Conservation (phyloP, 2,888 invertebrate species). For the Lasioglossum lativentre region DNA sequence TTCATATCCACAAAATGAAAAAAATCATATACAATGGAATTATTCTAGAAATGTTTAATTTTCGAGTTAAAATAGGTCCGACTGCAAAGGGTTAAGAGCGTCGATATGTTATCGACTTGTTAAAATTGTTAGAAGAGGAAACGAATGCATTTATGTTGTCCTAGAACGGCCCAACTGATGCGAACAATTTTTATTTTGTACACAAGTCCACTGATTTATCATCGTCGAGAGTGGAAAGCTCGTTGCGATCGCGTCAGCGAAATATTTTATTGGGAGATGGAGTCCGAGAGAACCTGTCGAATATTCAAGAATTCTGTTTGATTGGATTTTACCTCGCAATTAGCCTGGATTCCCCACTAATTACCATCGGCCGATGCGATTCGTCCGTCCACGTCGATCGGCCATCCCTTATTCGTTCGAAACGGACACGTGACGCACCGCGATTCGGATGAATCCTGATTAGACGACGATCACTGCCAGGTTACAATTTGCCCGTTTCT, state of each 20-base stretch:
- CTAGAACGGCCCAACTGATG: no score
- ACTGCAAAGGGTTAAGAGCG: no score
- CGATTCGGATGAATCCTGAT: background rate
- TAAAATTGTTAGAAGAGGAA: no score
- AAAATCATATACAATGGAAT: no score
- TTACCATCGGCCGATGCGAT: background rate
- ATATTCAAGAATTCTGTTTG: conserved; percentile 28
- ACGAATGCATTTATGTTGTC: no score
- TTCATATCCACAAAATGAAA: no score
- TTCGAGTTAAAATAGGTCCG: no score
- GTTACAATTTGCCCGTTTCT: background rate
- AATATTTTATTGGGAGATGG: background rate
- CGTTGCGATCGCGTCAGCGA: background rate
- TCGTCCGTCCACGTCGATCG: background rate
- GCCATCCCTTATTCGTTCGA: background rate
- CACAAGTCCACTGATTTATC: background rate
- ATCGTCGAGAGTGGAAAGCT: background rate
- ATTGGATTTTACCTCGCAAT: conserved; percentile 12
- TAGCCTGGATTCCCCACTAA: conserved; percentile 10
- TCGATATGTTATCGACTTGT: no score
- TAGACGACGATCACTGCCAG: background rate
- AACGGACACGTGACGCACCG: background rate
- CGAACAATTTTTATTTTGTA: background rate
- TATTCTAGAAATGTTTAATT: no score
- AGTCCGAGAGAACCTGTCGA: background rate